Conservation (phyloP, 2,888 invertebrate genomes). For the Loripinus fragilis region DNA sequence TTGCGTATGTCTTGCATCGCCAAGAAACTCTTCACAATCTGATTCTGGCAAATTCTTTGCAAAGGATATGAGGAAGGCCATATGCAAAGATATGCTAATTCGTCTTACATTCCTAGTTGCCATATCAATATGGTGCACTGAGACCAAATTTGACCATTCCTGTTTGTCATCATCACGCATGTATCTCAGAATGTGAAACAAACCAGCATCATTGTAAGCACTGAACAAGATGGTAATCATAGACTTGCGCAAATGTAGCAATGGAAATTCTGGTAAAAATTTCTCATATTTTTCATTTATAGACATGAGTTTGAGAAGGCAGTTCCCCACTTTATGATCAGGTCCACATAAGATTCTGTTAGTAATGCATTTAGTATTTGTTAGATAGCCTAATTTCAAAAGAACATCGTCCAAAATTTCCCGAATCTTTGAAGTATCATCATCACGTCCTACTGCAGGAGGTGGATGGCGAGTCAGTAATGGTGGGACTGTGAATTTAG, state of each 20-base stretch:
- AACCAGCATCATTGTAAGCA: constrained; percentile 38
- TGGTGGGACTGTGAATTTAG: constrained; percentile 5
- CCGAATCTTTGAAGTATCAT: not conserved
- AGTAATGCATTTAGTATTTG: not conserved
- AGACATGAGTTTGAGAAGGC: constrained; percentile 27
- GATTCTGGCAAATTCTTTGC: not conserved
- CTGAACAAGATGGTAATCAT: constrained; percentile 39
- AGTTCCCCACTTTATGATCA: constrained; percentile 55
- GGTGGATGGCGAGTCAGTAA: constrained; percentile 2
- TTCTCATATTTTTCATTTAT: constrained; percentile 16
- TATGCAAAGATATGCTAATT: not conserved
- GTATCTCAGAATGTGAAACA: not conserved
- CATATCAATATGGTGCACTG: constrained; percentile 18
- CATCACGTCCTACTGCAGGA: not conserved
- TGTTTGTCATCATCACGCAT: not conserved
- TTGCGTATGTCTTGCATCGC: too few species aligned
- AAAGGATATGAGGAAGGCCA: not conserved
- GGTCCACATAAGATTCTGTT: constrained; percentile 49
- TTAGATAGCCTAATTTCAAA: constrained; percentile 24
- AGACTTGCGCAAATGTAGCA: constrained; percentile 44
- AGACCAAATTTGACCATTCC: not conserved
- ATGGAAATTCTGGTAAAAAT: constrained; percentile 48
- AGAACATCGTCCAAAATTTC: not conserved
- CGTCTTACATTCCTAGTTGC: constrained; percentile 21
- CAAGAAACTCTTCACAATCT: not conserved